Conservation (phyloP, 2,113 vertebrate species). For the Erpornis zantholeuca region DNA sequence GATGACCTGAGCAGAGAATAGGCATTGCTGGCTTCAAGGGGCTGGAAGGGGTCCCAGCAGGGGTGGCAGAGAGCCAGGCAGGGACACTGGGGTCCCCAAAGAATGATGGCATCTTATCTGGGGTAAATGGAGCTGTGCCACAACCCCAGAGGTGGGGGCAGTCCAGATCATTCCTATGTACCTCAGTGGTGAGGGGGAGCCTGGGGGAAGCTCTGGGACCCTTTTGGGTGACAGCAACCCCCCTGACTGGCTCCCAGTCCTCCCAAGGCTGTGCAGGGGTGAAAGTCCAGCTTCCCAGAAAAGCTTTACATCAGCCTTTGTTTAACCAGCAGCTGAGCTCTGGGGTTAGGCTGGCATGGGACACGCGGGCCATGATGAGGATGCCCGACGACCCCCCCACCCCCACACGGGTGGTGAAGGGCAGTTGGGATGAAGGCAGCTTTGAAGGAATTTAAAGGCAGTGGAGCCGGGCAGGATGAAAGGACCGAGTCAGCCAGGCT, state of each 20-base stretch:
- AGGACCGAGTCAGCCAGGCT: neutral
- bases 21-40: neutral
- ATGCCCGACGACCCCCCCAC: neutral
- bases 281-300: neutral
- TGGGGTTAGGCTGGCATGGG: neutral
- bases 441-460: neutral
- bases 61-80: neutral
- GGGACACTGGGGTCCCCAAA: neutral
- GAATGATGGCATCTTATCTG: neutral
- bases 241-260: neutral
- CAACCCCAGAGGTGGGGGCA: no score
- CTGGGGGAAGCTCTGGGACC: neutral
- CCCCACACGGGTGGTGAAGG: neutral
- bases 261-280: neutral
- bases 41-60: neutral
- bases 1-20: slow-evolving; percentile 76
- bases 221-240: neutral
- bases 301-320: neutral
- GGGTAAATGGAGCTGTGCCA: neutral
- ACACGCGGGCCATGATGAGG: fast-evolving
- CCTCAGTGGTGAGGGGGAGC: neutral
- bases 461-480: neutral
- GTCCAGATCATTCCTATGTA: no score
- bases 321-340: neutral
- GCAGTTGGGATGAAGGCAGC: neutral